Evolutionary conservation across 1,140 invertebrate genomes (phyloP).

Genomic region (Bombus haemorrhoidalis): DNA sequence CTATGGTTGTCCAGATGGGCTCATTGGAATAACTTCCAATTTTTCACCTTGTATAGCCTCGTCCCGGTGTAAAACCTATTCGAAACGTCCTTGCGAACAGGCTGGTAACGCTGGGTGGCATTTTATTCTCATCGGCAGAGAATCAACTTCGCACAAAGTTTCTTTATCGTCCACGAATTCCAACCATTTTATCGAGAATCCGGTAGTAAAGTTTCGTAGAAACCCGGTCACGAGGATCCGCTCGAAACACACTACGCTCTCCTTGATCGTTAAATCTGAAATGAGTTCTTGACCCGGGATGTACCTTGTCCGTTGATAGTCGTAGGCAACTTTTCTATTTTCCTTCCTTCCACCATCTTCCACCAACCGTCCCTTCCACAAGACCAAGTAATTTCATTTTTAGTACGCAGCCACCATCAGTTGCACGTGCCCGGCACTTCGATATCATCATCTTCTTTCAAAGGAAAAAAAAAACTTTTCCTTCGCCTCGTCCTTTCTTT

Average conservation of each 20-base stretch:
- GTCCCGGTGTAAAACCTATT: not conserved
- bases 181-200: constrained; percentile 38
- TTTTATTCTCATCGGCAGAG: not conserved
- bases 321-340: constrained; percentile 48
- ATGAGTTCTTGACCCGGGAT: constrained; percentile 61
- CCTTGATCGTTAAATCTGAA: constrained; percentile 63
- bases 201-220: constrained; percentile 50
- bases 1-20: not conserved
- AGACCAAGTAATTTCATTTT: constrained; percentile 58
- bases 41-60: no score
- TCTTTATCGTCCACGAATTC: constrained; percentile 33
- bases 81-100: not conserved
- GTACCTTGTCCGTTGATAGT: constrained; percentile 14
- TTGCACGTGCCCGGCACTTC: constrained; percentile 42
- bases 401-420: constrained; percentile 51
- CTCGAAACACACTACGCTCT: not conserved
- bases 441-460: constrained; percentile 50
- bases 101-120: not conserved
- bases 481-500: not conserved
- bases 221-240: constrained; percentile 35
- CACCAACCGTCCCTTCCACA: no score
- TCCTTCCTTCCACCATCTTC: not conserved
- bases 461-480: constrained; percentile 33
- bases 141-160: not conserved
- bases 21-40: not conserved